These are phyloP conservation scores for Eupeodes luniger DNA, from an alignment of 2,888 invertebrate species.

Conservation along the genomic window DNA sequence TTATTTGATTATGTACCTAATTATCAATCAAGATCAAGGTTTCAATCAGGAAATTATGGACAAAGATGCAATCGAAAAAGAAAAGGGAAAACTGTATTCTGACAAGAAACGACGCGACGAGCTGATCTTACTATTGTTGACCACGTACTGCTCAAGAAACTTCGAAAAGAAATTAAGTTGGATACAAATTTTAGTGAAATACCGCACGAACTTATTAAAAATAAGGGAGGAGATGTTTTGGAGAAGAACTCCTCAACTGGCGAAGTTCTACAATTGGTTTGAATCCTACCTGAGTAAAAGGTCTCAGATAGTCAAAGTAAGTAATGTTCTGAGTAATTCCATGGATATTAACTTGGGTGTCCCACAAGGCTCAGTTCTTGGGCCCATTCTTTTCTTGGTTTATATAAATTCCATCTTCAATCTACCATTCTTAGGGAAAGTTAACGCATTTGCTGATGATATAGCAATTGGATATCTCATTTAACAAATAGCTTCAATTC, in stretches of 20 bases:
- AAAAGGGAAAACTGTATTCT: neutral
- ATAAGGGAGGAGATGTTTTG: slow-evolving; percentile 3
- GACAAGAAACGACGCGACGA: neutral
- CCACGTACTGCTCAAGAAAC: neutral
- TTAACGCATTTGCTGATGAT: too few relatives aligned
- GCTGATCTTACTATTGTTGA: slow-evolving; percentile 9
- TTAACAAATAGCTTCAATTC: too few relatives aligned
- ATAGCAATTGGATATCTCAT: too few relatives aligned
- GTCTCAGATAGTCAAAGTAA: too few relatives aligned
- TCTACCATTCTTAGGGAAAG: too few relatives aligned
- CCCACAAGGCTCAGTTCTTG: too few relatives aligned
- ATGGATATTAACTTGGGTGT: too few relatives aligned
- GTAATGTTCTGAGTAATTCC: too few relatives aligned
- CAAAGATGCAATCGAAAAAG: neutral
- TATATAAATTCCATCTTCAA: too few relatives aligned
- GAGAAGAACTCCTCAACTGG: neutral
- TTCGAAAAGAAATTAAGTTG: slow-evolving; percentile 10
- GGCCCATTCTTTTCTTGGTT: too few relatives aligned
- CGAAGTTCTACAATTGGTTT: too few relatives aligned
- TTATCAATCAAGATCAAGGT: neutral
- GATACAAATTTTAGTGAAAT: slow-evolving; percentile 4
- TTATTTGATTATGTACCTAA: neutral
- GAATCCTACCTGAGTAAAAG: too few relatives aligned
- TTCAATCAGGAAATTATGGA: neutral
- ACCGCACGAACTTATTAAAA: slow-evolving; percentile 2